Evolutionary conservation across 2,888 invertebrate species (phyloP), one percentile per base, ranked within the genome.

Genomic region (Erebia aethiops): DNA sequence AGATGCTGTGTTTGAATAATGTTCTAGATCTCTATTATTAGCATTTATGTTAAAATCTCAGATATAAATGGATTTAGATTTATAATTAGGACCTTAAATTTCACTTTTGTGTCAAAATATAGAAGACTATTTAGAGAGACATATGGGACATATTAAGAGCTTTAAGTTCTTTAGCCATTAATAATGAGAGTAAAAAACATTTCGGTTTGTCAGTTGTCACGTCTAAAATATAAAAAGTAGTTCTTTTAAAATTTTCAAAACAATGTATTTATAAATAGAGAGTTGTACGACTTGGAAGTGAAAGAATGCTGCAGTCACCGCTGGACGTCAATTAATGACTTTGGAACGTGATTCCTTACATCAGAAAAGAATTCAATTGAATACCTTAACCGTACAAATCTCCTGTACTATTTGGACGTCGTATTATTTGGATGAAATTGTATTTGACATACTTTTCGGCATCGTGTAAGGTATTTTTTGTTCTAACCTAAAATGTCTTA

Each of bases 281-380:
- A 35, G 35, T 16, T n/a, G n/a, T n/a, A n/a, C n/a, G n/a, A n/a
- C n/a, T n/a, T 71, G 73, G 80, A 79, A 79, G 80, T 78, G 75
- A 81, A 54, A 67, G 56, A 65, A 43, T 26, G 60, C 5, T 52
- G 78, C 69, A 70, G 77, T 79, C 86, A 79, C 87, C 77, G 79
- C 86, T 86, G 88, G 89, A 87, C 82, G 84, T 82, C 84, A 77
- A 79, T 79, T 84, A 87, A 88, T 85, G 83, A 83, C 79, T 81
- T 80, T 78, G 76, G 76, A 78, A 82, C 81, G 81, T 82, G 82
- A 82, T 64, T 64, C 18, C 52, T 52, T 54, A 64, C 64, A 54
- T 35, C 16, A 52, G 35, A 54, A 64, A 54, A 41, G 41, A 52
- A 41, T 35, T 54, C 52, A 49, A 62, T 49, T 49, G 49, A 9